Base-by-base conservation (phyloP, 2,888 invertebrate genomes). In the Drosophila antonietae region DNA sequence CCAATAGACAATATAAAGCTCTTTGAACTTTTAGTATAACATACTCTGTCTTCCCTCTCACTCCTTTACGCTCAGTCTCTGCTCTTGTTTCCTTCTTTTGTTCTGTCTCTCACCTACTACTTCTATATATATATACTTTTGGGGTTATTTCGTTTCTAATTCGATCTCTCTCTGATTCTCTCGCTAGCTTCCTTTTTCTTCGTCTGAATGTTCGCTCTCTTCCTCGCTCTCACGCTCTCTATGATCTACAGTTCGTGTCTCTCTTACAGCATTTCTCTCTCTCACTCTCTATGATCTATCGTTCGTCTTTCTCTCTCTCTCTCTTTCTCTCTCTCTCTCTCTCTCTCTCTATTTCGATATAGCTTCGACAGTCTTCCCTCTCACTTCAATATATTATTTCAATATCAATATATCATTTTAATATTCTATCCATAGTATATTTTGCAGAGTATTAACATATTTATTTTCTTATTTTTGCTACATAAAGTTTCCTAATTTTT, bases 391-490 rank as follows among this genome's bases (percentile, higher is more conserved):
- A 23, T 23, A 2, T 28, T n/a, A n/a, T n/a, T n/a, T n/a, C n/a
- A n/a, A n/a, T n/a, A n/a, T n/a, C n/a, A n/a, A 28, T 28, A 28
- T 28, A 2, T 28, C 28, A 23, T 23, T 23, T 20, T 2, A 20
- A 20, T 23, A 23, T 23, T 28, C 4, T 28, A 28, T 28, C 28
- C 6, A 28, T 28, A 6, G 28, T 6, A 6, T 28, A 51, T 18
- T 18, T 51, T 51, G 1, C 12, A 72, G 69, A 49, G 72, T 46
- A 72, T 68, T 44, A 10, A 14, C 0, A 2, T 6, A 14, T 28
- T 10, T 12, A 6, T 9, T 1, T 18, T 12, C 1, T 2, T 20
- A 2, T 1, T 18, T 12, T 1, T 2, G 4, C 15, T 8, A 2
- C 2, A 8, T 18, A 6, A n/a, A 49, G 1, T 49, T 18, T 6